Percentiles rank a stretch among this genome's conserved stretches.
phyloP scores from a whole-genome alignment of 2,888 invertebrate genomes.

The Agrilus cyanescens region DNA sequence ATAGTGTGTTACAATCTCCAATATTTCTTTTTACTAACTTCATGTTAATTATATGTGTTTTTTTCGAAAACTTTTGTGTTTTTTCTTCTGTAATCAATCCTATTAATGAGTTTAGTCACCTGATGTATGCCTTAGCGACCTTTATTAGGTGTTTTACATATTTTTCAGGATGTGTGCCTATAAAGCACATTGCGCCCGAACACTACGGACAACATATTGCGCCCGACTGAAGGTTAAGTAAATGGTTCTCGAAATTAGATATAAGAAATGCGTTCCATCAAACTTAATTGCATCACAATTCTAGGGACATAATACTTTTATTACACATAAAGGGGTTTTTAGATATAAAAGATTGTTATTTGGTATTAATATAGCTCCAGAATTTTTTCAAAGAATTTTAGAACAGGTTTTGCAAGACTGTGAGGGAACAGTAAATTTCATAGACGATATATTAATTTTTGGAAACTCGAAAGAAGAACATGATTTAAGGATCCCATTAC shows the following conservation, averaged over 20 bases:
- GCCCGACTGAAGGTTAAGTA: no score
- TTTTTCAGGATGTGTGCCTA: no score
- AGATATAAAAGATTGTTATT: not conserved
- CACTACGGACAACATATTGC: no score
- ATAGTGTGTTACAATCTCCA: no score
- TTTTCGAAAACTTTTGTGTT: no score
- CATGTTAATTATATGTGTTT: no score
- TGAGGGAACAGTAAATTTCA: not conserved
- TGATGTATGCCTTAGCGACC: no score
- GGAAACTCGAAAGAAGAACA: not conserved
- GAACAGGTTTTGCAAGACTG: not conserved
- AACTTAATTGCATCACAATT: not conserved
- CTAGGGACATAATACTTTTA: not conserved
- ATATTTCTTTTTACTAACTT: no score
- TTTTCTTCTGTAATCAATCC: no score
- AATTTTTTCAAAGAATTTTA: not conserved
- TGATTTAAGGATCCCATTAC: not conserved
- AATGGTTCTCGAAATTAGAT: not conserved
- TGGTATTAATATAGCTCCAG: not conserved
- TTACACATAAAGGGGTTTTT: not conserved
- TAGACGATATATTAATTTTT: not conserved
- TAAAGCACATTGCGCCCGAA: no score
- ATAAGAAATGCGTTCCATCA: not conserved
- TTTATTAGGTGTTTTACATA: no score
- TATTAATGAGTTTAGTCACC: no score